Evolutionary conservation across 2,797 vertebrate species (phyloP).

Genomic region (Ptychobarbus kaznakovi): DNA sequence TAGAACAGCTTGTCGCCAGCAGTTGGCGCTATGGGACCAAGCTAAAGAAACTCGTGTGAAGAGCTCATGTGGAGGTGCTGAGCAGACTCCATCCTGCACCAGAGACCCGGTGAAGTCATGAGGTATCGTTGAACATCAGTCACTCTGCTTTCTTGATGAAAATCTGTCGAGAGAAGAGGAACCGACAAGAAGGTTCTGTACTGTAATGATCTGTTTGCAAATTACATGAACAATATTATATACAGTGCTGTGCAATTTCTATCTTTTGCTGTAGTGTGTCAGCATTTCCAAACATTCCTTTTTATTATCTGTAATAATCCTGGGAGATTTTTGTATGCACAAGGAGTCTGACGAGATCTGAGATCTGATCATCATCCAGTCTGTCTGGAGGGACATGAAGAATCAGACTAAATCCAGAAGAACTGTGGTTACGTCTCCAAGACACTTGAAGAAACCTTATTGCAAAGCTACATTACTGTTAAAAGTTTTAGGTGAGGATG

Average conservation of each 20-base stretch:
- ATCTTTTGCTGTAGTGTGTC: neutral
- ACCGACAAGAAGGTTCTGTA: neutral
- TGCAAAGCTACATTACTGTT: neutral
- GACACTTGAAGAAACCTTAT: neutral
- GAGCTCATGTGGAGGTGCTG: conserved; percentile 53
- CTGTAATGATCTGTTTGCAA: neutral
- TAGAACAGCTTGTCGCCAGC: conserved; percentile 64
- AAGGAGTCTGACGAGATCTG: neutral
- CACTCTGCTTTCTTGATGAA: conserved; percentile 85
- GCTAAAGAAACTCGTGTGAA: conserved; percentile 56
- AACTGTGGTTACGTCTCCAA: neutral
- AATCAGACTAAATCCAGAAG: neutral
- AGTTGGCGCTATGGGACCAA: conserved; percentile 62
- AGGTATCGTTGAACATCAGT: conserved; percentile 68
- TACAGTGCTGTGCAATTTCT: neutral
- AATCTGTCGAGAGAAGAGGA: conserved; percentile 69
- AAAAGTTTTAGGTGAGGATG: neutral
- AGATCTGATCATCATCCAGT: neutral
- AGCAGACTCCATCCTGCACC: conserved; percentile 54
- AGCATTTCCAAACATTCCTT: neutral
- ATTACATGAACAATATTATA: neutral
- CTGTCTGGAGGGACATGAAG: neutral
- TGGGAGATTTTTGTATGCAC: neutral
- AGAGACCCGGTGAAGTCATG: conserved; percentile 58
- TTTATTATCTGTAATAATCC: neutral